Conservation (phyloP, 2,888 invertebrate genomes). For the Tipula helvola region DNA sequence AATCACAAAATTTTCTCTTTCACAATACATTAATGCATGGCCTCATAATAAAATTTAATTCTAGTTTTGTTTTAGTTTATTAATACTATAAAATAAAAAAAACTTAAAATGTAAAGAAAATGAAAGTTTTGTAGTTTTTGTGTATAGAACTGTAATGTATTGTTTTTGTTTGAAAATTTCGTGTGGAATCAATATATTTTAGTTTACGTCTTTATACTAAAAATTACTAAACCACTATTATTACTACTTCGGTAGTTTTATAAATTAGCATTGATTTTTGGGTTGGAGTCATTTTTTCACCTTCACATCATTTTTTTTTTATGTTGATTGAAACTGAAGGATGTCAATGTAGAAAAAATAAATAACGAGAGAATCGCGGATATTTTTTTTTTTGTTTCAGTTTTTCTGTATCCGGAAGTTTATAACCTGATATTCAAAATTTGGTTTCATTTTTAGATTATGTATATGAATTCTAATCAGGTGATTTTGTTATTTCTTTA, state of each 20-base stretch:
- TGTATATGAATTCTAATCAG: not conserved
- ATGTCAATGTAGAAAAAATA: not conserved
- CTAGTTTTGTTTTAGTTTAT: not conserved
- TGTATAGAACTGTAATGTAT: not conserved
- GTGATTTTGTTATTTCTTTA: not conserved
- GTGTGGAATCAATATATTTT: not conserved
- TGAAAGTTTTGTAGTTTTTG: not conserved
- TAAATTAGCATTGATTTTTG: not conserved
- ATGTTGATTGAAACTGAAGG: not conserved
- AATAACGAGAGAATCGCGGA: not conserved
- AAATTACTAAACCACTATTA: not conserved
- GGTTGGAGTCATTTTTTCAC: not conserved
- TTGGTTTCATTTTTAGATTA: not conserved
- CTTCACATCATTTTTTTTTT: not conserved
- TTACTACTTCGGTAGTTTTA: not conserved
- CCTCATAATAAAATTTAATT: not conserved
- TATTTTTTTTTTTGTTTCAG: not conserved
- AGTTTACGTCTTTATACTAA: not conserved
- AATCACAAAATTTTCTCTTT: not conserved
- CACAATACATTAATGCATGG: not conserved
- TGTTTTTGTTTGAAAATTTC: not conserved
- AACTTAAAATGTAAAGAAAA: not conserved
- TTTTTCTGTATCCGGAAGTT: not conserved
- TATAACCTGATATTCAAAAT: not conserved
- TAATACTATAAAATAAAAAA: not conserved